Evolutionary conservation across 2,888 invertebrate species (phyloP), one percentile per base, ranked within the genome.

Genomic region (Tiphia femorata): DNA sequence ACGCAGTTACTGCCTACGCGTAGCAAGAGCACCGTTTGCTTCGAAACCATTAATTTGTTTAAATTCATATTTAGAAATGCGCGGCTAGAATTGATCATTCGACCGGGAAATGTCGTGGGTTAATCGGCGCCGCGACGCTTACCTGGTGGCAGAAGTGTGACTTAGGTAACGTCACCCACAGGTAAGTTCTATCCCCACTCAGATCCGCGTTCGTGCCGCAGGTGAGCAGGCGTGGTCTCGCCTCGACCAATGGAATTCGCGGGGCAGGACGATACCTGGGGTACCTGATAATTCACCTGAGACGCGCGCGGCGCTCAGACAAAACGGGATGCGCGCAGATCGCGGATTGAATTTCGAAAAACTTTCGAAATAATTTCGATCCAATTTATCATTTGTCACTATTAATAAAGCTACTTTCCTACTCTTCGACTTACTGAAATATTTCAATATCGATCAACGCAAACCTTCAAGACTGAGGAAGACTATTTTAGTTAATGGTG

Each of bases 221-320:
- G 78, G 81, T 81, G 78, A 81, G 73, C 72, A 74, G 81, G 81
- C 81, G 80, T 77, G 74, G 75, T 74, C 68, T 67, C 40, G 56
- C 49, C 54, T 65, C 76, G 70, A 70, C 82, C 82, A 83, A 83
- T 83, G 64, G 75, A 71, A 64, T 59, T 62, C 63, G 20, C 72
- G 72, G 78, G 80, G 82, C 78, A 76, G 79, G 75, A 72, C 80
- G 61, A 73, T 65, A 72, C 76, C 78, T 72, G 75, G 69, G 53
- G 65, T 73, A 77, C 74, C 74, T 75, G 77, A 76, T 74, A 70
- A 71, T 71, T 70, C 64, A 69, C 70, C 68, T 71, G 69, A 68
- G 69, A 67, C 67, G 67, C 70, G 71, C 75, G 68, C 70, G 62
- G 21, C 55, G 21, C 42, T 51, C 42, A 40, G 64, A 37, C 48